Base-by-base conservation (phyloP, 2,113 vertebrate species). In the Sinocyclocheilus grahami region DNA sequence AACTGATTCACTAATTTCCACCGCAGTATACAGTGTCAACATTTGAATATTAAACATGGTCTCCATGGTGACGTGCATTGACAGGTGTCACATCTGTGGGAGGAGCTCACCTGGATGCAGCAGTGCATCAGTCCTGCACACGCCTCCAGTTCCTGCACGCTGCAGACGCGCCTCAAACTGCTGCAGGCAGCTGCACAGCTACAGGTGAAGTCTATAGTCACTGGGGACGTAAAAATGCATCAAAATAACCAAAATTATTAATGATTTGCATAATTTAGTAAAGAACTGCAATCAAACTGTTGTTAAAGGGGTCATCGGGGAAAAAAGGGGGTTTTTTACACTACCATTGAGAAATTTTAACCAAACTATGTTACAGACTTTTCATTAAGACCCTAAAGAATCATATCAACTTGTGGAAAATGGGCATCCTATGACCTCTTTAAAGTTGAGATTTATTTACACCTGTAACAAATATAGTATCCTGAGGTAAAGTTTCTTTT, bases 41-140 rank as follows among this genome's bases (percentile, higher is more conserved):
- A 37, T 71, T 69, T 71, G 30, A 71, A 8, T 9, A 37, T 71
- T 37, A 71, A 71, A 37, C 67, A 71, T 37, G 9, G 14, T 71
- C 33, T 71, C 1, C 1, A 18, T 71, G 33, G 1, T 37, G 3
- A 39, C 20, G 33, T 37, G 18, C 20, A 1, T 86, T n/a, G 77
- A n/a, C 89, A 98, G 97, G 96, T 97, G 10, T 96, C 96, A 0
- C 97, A 96, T 84, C 94, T 97, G 89, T 98, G 97, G 97, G 96
- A 97, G 0, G 97, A 98, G 90, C 95, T 97, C 84, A 90, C 94
- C 42, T 97, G 97, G 97, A 90, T 98, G 65, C 95, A 95, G 86
- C 97, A 97, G 88, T 96, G 96, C 5, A 94, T 97, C 76, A 95
- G 93, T 0, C 93, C 96, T 2, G 95, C 96, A 71, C 96, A 97